phyloP scores from a whole-genome alignment of 2,113 vertebrate genomes.

The Neolamprologus caudopunctatus region DNA sequence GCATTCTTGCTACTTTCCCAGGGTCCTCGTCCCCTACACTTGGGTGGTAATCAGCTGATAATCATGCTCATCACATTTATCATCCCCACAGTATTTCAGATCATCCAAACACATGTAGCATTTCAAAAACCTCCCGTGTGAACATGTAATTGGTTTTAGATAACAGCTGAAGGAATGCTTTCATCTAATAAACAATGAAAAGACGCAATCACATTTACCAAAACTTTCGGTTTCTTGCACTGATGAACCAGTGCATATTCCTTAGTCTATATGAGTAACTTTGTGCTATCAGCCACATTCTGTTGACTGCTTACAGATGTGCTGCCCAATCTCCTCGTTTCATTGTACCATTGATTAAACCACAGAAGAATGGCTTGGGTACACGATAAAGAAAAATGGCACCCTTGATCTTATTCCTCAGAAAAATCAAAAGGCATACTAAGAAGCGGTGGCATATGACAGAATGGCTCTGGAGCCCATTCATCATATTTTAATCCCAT shows the following conservation, averaged over 20 bases:
- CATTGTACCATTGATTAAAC: constrained; percentile 16
- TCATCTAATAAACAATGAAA: constrained; percentile 27
- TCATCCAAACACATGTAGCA: constrained; percentile 2
- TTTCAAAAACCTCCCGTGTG: constrained; percentile 10
- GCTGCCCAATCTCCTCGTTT: background rate
- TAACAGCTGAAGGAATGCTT: constrained; percentile 30
- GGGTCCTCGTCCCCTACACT: background rate
- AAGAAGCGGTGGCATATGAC: background rate
- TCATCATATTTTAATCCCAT: constrained; percentile 14
- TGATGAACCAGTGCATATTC: background rate
- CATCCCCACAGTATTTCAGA: background rate
- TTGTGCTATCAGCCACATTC: background rate
- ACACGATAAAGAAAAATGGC: constrained; percentile 13
- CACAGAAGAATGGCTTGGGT: constrained; percentile 22
- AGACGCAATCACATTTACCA: background rate
- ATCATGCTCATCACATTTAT: constrained; percentile 6
- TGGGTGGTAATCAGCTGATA: constrained; percentile 34
- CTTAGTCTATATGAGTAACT: background rate
- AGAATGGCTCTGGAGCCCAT: constrained; percentile 11
- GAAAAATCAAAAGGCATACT: constrained; percentile 9
- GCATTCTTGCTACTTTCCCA: constrained; percentile 14
- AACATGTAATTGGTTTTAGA: constrained; percentile 27
- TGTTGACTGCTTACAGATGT: constrained; percentile 57
- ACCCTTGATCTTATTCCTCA: constrained; percentile 10
- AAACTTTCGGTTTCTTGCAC: background rate